Conservation (phyloP, 2,797 vertebrate genomes). For the Falco novaeseelandiae region DNA sequence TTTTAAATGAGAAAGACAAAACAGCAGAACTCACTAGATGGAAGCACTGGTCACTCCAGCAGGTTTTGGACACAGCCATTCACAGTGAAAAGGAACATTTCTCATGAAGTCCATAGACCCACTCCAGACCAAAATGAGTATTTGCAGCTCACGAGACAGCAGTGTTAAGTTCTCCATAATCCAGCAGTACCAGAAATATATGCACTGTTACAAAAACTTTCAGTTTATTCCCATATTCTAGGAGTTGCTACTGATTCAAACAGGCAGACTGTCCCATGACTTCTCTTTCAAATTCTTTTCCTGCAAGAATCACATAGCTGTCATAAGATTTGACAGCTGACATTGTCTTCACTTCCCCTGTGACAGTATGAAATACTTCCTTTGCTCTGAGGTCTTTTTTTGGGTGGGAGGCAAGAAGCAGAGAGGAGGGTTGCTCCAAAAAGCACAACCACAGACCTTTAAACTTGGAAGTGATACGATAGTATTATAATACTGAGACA, state of each 20-base stretch:
- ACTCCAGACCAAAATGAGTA: neutral
- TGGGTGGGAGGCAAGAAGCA: neutral
- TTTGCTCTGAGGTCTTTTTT: neutral
- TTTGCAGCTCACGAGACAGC: neutral
- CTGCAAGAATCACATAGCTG: neutral
- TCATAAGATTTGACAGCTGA: neutral
- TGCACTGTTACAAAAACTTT: neutral
- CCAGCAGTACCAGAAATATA: neutral
- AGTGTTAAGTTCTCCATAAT: neutral
- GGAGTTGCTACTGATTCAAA: neutral
- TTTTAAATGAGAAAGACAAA: neutral
- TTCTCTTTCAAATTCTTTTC: neutral
- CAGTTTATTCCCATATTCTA: neutral
- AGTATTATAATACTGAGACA: neutral
- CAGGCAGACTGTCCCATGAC: neutral
- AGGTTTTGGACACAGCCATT: neutral
- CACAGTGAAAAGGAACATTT: neutral
- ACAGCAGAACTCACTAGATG: neutral
- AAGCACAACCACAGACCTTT: neutral
- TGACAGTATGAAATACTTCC: neutral
- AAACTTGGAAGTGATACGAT: neutral
- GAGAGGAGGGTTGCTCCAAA: neutral
- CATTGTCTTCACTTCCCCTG: neutral
- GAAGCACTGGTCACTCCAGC: neutral
- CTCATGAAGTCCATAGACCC: neutral